Base-by-base conservation (phyloP, 2,888 invertebrate species). In the Rhamphomyia laevipes region DNA sequence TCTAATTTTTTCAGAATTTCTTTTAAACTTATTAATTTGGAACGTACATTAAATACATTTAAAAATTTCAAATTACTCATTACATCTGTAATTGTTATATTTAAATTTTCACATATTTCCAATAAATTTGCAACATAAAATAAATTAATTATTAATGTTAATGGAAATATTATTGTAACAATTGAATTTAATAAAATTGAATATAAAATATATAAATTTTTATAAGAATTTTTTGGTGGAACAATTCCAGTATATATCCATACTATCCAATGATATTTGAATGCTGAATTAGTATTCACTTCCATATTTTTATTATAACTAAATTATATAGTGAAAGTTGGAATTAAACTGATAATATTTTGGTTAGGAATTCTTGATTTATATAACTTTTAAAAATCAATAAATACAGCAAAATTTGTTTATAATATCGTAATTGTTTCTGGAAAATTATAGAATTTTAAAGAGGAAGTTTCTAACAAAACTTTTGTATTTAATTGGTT, bases 201-300 rank as follows among this genome's bases (percentile, higher is more conserved):
- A 43, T 61, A 62, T 3, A 50, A 0, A 4, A 48, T 44, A 46
- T 62, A 65, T 4, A 50, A 10, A 1, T 53, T 47, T 3, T 48
- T 51, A n/a, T 4, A 35, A n/a, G 4, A 13, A n/a, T 13, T 35
- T 1, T 35, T 17, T 1, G 61, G 59, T 1, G 53, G 57, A 21
- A 63, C 53, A 7, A 67, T 49, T 0, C 67, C 66, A 46, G 59
- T 63, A 7, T 61, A 48, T 50, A 59, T 47, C 68, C 68, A 66
- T 1, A 64, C 61, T 7, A 53, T 51, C 65, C 65, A 68, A 38
- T 67, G 66, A 48, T 65, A 63, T 2, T 52, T 51, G n/a, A 68
- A 59, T 0, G 61, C 64, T 11, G 47, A 47, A 35, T 64, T 61
- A 0, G 62, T 61, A 40, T 60, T 35, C 13, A 35, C 35, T 35